Conservation (phyloP, 2,888 invertebrate species). For the Ectemnius lituratus region DNA sequence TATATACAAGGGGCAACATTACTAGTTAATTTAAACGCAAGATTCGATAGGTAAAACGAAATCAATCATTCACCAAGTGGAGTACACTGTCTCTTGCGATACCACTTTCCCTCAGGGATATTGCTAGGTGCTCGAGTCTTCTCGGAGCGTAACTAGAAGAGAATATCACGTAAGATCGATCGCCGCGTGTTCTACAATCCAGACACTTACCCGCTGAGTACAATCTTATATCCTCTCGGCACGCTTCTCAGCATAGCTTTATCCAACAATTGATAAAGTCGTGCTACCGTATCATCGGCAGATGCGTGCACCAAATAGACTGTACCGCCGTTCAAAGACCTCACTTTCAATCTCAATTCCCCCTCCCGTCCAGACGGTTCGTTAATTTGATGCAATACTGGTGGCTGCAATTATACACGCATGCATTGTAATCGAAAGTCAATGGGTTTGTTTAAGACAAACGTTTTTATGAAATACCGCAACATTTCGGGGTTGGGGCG, state of each 20-base stretch:
- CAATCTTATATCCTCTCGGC: slow-evolving; percentile 67
- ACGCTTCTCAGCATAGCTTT: slow-evolving; percentile 59
- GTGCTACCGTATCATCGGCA: slow-evolving; percentile 66
- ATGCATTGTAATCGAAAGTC: background rate
- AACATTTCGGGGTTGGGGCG: background rate
- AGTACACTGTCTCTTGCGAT: slow-evolving; percentile 71
- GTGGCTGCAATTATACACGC: slow-evolving; percentile 57
- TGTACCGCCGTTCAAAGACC: slow-evolving; percentile 70
- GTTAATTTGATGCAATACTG: slow-evolving; percentile 68
- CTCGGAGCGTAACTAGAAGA: slow-evolving; percentile 64
- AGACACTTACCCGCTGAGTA: slow-evolving; percentile 67
- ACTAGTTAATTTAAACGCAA: no score
- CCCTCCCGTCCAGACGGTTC: slow-evolving; percentile 61
- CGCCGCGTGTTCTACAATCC: no score
- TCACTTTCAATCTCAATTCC: slow-evolving; percentile 68
- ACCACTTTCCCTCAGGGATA: slow-evolving; percentile 66
- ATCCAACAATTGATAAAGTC: slow-evolving; percentile 70
- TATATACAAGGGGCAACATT: no score
- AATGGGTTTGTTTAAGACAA: no score
- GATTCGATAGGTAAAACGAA: background rate
- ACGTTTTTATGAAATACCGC: background rate
- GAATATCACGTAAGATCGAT: background rate
- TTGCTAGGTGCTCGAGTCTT: slow-evolving; percentile 61
- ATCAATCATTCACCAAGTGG: slow-evolving; percentile 68
- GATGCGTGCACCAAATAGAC: slow-evolving; percentile 70